These are phyloP conservation scores for Cheilosia pagana DNA, from an alignment of 2,888 invertebrate genomes.

Conservation along the genomic window DNA sequence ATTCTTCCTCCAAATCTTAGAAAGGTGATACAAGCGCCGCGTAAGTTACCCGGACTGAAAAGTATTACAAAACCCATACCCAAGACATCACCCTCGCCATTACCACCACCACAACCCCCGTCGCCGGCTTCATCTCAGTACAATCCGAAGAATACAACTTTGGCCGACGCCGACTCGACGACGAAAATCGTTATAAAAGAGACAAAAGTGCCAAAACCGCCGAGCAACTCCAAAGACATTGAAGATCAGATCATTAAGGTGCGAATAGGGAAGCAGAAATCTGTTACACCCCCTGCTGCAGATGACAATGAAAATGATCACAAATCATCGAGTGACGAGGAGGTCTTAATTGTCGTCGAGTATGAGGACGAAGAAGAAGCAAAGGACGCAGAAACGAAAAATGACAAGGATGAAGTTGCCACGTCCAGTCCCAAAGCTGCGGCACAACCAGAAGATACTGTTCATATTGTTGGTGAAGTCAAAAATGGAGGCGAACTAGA, in stretches of 20 bases:
- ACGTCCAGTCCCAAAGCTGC: not conserved
- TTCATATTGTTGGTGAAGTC: not conserved
- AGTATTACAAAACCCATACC: not conserved
- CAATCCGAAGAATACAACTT: constrained; percentile 77
- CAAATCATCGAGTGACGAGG: constrained; percentile 4
- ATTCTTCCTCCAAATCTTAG: constrained; percentile 8
- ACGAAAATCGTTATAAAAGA: constrained; percentile 78
- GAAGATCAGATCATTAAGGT: constrained; percentile 48
- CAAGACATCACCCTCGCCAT: not conserved
- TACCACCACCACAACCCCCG: not conserved
- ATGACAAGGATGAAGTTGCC: not conserved
- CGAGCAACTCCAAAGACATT: constrained; percentile 10
- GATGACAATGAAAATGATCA: not conserved
- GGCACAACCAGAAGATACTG: not conserved
- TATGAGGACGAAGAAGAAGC: constrained; percentile 7
- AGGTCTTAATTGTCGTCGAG: constrained; percentile 67
- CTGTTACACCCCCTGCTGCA: not conserved
- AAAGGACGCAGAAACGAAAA: constrained; percentile 3
- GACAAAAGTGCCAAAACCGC: constrained; percentile 67
- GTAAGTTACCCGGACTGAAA: constrained; percentile 22
- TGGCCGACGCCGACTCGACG: constrained; percentile 79
- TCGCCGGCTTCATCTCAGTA: constrained; percentile 10
- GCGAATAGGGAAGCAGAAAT: constrained; percentile 46
- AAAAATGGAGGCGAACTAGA: not conserved
- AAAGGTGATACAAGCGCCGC: not conserved